Conservation (phyloP, 2,888 invertebrate species). For the Melolontha melolontha region DNA sequence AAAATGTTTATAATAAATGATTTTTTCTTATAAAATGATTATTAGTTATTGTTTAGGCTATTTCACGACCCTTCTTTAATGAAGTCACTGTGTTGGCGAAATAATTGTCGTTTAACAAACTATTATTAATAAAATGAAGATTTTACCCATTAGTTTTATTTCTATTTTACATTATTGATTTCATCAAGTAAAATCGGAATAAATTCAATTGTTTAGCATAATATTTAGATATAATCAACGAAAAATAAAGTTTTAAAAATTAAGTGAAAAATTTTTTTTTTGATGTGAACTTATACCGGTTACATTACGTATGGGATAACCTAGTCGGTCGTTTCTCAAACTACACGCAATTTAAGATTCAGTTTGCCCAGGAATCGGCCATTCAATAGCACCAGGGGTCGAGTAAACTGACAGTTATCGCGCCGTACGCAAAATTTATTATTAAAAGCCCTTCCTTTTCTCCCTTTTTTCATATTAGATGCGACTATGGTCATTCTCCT, state of each 20-base stretch:
- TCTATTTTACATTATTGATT: too few species aligned
- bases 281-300: not conserved
- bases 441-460: conserved; percentile 37
- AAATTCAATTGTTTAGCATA: too few species aligned
- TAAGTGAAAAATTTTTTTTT: conserved; percentile 5
- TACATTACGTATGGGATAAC: conserved; percentile 10
- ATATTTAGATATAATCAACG: not conserved
- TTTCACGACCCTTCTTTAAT: too few species aligned
- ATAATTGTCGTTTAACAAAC: too few species aligned
- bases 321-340: conserved; percentile 27
- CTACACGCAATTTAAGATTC: conserved; percentile 42
- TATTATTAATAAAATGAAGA: too few species aligned
- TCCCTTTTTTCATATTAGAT: conserved; percentile 33
- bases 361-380: conserved; percentile 42
- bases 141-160: too few species aligned
- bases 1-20: too few species aligned
- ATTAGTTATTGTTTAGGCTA: too few species aligned
- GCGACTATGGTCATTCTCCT: conserved; percentile 30
- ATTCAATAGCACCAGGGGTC: conserved; percentile 45
- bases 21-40: too few species aligned
- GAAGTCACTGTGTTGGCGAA: too few species aligned
- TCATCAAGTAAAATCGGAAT: too few species aligned
- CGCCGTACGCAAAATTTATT: conserved; percentile 43
- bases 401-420: conserved; percentile 44
- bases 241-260: conserved; percentile 23